Conservation (phyloP, 2,888 invertebrate species). For the Venusia cambrica region DNA sequence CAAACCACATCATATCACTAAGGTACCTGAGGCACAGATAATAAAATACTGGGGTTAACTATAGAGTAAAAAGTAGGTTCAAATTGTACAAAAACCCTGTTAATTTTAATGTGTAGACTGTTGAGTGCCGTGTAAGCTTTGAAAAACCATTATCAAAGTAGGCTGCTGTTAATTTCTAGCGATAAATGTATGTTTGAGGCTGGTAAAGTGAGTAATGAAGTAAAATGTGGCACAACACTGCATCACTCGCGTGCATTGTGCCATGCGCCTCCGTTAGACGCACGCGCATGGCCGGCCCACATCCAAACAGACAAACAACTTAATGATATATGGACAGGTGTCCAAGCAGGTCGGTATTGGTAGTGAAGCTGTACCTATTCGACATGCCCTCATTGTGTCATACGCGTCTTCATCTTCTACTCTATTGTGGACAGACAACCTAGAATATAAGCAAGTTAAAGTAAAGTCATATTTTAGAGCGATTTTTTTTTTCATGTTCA, state of each 20-base stretch:
- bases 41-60: too few species aligned
- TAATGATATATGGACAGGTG: slow-evolving; percentile 58
- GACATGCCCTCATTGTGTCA: too few species aligned
- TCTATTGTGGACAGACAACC: too few species aligned
- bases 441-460: too few species aligned
- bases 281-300: slow-evolving; percentile 53
- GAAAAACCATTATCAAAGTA: slow-evolving; percentile 7
- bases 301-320: slow-evolving; percentile 61
- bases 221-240: slow-evolving; percentile 62
- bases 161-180: slow-evolving; percentile 14
- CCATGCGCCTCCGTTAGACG: slow-evolving; percentile 67
- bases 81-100: too few species aligned
- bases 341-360: slow-evolving; percentile 42
- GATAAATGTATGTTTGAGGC: slow-evolving; percentile 8
- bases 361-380: slow-evolving; percentile 39
- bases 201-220: slow-evolving; percentile 19
- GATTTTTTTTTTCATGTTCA: too few species aligned
- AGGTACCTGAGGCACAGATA: too few species aligned
- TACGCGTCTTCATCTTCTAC: too few species aligned
- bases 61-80: too few species aligned
- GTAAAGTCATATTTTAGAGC: too few species aligned
- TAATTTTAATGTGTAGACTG: too few species aligned
- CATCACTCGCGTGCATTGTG: slow-evolving; percentile 64
- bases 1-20: slow-evolving; percentile 1
- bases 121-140: too few species aligned